A percentile compares a stretch with the other conserved stretches of the same genome.
Evolutionary conservation across 2,797 vertebrate genomes (phyloP).

Genomic region (Bradypus variegatus): DNA sequence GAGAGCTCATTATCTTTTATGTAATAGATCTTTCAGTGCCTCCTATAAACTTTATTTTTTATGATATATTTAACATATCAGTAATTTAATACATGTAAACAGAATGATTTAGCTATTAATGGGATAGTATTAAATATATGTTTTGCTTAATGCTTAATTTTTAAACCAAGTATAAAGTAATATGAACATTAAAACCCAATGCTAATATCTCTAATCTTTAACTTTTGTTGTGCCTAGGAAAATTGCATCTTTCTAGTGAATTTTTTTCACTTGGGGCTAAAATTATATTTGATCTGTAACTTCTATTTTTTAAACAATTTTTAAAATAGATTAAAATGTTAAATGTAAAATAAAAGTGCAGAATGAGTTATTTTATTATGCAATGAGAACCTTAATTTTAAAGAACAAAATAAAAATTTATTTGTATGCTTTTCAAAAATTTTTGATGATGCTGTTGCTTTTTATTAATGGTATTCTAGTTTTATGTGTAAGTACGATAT

Average conservation of each 20-base stretch:
- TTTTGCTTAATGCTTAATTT: neutral
- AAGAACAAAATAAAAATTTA: neutral
- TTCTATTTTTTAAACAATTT: neutral
- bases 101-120: neutral
- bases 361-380: neutral
- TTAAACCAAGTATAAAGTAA: constrained; percentile 25
- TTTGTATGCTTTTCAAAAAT: neutral
- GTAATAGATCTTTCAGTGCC: constrained; percentile 28
- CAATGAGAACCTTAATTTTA: neutral
- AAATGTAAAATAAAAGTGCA: neutral
- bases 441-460: neutral
- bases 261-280: constrained; percentile 16
- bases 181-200: neutral
- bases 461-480: neutral
- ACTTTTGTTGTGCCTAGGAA: neutral
- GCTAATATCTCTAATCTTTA: constrained; percentile 16
- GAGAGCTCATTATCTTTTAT: neutral
- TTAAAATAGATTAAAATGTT: neutral
- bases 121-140: neutral
- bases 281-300: neutral
- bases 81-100: neutral
- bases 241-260: neutral
- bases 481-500: neutral
- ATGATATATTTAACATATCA: constrained; percentile 32
- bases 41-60: constrained; percentile 17